These are phyloP conservation scores for Nezara viridula DNA, from an alignment of 2,888 invertebrate species.

Conservation along the genomic window DNA sequence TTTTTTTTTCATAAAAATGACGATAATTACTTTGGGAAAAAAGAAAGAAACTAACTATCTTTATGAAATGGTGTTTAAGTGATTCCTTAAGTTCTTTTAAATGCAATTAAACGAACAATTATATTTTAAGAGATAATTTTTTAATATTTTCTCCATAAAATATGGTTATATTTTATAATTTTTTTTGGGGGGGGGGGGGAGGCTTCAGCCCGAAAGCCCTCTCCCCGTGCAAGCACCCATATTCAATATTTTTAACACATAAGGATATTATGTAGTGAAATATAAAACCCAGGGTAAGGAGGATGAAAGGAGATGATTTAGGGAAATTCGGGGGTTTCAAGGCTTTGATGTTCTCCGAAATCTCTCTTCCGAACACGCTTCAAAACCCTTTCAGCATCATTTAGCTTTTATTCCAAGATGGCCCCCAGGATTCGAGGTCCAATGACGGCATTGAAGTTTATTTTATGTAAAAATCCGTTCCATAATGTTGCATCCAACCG, in stretches of 20 bases:
- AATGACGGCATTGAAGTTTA: background rate
- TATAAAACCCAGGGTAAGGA: background rate
- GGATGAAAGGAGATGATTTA: background rate
- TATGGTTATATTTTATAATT: no score
- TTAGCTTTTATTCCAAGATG: slow-evolving; percentile 18
- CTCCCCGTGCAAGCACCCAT: background rate
- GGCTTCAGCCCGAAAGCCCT: no score
- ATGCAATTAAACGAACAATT: no score
- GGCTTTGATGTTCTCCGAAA: background rate
- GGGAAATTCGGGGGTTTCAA: background rate
- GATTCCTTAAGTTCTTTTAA: no score
- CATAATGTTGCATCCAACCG: background rate
- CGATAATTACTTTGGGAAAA: no score
- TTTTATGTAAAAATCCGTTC: background rate
- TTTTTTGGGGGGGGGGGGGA: no score
- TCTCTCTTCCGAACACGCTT: background rate
- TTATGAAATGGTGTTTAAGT: no score
- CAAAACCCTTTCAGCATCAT: slow-evolving; percentile 1
- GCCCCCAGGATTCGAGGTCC: background rate
- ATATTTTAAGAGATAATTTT: no score
- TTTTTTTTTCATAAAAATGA: no score
- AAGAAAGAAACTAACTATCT: no score
- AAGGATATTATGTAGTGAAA: background rate
- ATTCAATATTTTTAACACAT: background rate
- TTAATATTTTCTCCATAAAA: no score